Percentiles rank a stretch among this genome's conserved stretches.
Conservation (phyloP, 2,797 vertebrate species). For the Acanthiza pusilla region DNA sequence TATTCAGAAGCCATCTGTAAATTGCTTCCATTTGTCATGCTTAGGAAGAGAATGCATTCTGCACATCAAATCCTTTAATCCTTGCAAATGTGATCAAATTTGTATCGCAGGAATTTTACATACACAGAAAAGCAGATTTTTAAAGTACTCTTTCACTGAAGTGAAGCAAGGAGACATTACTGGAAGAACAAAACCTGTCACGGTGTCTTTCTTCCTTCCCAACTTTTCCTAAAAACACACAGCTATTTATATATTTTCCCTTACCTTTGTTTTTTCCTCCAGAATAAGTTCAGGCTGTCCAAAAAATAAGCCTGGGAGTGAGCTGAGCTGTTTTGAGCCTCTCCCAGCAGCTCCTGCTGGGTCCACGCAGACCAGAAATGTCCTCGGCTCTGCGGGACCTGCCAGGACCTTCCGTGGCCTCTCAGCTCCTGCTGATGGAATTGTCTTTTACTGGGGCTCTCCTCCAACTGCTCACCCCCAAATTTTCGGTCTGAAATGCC, state of each 20-base stretch:
- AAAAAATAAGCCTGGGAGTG: background rate
- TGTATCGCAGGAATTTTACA: background rate
- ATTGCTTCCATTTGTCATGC: conserved; percentile 49
- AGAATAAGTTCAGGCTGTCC: background rate
- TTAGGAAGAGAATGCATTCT: conserved; percentile 26
- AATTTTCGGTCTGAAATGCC: background rate
- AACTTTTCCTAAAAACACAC: background rate
- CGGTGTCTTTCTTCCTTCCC: background rate
- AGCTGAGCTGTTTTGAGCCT: background rate
- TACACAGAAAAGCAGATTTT: conserved; percentile 18
- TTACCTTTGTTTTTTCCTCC: background rate
- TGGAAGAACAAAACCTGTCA: background rate
- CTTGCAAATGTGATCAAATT: conserved; percentile 50
- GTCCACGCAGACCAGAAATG: background rate
- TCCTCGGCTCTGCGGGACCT: accelerated
- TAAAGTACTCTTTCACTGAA: background rate
- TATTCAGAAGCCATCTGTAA: conserved; percentile 32
- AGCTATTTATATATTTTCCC: background rate
- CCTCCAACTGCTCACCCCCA: background rate
- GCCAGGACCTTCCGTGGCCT: background rate
- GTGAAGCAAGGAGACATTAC: background rate
- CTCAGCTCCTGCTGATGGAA: background rate
- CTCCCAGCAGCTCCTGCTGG: background rate
- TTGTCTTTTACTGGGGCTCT: background rate
- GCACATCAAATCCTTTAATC: conserved; percentile 50